A percentile compares a stretch with the other conserved stretches of the same genome.
Conservation (phyloP, 2,113 vertebrate species). For the Bothrops jararaca region DNA sequence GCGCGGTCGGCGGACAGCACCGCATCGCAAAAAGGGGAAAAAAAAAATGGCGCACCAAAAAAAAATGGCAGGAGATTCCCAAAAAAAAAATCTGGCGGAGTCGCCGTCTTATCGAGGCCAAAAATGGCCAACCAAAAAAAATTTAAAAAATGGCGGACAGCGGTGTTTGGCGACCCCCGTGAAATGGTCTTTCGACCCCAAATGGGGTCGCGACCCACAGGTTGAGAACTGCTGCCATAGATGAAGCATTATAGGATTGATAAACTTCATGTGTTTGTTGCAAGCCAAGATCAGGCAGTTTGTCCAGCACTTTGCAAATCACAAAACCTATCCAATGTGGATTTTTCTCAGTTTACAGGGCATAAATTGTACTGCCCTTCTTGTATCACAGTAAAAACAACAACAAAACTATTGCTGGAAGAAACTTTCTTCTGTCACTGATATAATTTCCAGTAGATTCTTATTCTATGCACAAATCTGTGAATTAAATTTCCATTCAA, state of each 20-base stretch:
- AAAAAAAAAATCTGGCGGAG: too few relatives aligned
- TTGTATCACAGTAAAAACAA: rapidly evolving
- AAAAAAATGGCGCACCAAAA: too few relatives aligned
- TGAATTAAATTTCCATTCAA: not conserved
- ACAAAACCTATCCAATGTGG: not conserved
- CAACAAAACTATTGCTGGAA: not conserved
- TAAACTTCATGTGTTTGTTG: not conserved
- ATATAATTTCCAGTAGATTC: not conserved
- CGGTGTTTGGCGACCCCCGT: too few relatives aligned
- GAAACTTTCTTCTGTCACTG: not conserved
- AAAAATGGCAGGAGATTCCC: too few relatives aligned
- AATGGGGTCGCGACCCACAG: too few relatives aligned
- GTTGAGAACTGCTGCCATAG: too few relatives aligned
- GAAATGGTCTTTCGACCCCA: too few relatives aligned
- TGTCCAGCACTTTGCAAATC: not conserved
- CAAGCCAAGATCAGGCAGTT: not conserved
- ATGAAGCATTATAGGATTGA: not conserved
- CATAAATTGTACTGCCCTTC: not conserved
- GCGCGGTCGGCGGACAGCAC: too few relatives aligned
- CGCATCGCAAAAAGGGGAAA: too few relatives aligned
- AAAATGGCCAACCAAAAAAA: too few relatives aligned
- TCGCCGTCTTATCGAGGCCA: too few relatives aligned
- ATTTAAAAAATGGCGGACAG: too few relatives aligned
- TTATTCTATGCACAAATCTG: not conserved
- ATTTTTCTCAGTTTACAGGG: not conserved